Conservation (phyloP, 2,888 invertebrate genomes). For the Carabus problematicus region DNA sequence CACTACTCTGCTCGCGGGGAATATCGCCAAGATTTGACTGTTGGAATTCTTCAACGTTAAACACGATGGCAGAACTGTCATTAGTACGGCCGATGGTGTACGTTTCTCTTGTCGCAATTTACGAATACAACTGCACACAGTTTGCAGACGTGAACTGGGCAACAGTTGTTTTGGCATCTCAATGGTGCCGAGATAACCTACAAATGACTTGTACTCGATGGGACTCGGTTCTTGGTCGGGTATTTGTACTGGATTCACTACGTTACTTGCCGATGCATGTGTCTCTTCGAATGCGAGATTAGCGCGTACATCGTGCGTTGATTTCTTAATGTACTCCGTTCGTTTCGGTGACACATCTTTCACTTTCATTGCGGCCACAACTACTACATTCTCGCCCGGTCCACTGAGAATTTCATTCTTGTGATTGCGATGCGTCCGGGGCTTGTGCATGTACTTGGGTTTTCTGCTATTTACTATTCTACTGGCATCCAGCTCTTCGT, state of each 20-base stretch:
- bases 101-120: slow-evolving; percentile 89
- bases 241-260: slow-evolving; percentile 30
- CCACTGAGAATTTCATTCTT: slow-evolving; percentile 48
- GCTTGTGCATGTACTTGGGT: slow-evolving; percentile 68
- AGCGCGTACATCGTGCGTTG: slow-evolving; percentile 28
- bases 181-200: slow-evolving; percentile 94
- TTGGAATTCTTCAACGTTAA: slow-evolving; percentile 80
- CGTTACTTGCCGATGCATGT: slow-evolving; percentile 28
- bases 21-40: slow-evolving; percentile 83
- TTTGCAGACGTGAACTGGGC: slow-evolving; percentile 75
- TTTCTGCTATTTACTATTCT: slow-evolving; percentile 64
- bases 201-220: slow-evolving; percentile 82
- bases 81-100: slow-evolving; percentile 81
- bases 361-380: slow-evolving; percentile 18
- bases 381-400: slow-evolving; percentile 24
- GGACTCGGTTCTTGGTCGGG: slow-evolving; percentile 61
- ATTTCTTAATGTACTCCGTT: slow-evolving; percentile 25
- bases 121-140: slow-evolving; percentile 86
- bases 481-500: slow-evolving; percentile 71
- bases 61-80: slow-evolving; percentile 83
- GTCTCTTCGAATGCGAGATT: slow-evolving; percentile 44
- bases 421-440: slow-evolving; percentile 46
- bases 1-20: slow-evolving; percentile 83
- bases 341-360: slow-evolving; percentile 24
- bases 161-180: slow-evolving; percentile 90